Evolutionary conservation across 2,113 vertebrate species (phyloP).

Genomic region (Notothenia coriiceps): DNA sequence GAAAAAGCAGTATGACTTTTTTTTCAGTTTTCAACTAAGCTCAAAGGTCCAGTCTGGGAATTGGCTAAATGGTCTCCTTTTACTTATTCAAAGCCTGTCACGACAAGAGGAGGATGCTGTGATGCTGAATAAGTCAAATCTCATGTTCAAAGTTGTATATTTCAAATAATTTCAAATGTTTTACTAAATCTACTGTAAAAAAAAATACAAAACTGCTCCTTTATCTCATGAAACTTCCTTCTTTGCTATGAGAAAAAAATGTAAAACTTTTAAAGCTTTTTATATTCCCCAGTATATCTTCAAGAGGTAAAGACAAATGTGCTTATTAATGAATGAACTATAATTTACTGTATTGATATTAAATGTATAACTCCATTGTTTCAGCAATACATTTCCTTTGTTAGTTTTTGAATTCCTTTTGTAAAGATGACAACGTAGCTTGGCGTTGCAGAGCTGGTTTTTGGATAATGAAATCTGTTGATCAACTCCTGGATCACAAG

Average conservation of each 20-base stretch:
- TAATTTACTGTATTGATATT: no score
- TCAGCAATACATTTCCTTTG: neutral
- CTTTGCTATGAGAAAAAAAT: no score
- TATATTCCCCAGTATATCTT: no score
- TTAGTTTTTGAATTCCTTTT: neutral
- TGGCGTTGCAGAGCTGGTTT: neutral
- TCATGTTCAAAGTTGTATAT: neutral
- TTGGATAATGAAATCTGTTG: conserved; percentile 22
- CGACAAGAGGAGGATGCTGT: neutral
- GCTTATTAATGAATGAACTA: no score
- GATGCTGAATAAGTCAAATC: neutral
- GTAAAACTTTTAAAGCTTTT: no score
- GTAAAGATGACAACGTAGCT: neutral
- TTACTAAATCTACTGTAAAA: neutral
- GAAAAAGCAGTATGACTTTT: conserved; percentile 46
- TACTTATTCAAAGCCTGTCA: conserved; percentile 32
- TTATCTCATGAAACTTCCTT: neutral
- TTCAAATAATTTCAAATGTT: neutral
- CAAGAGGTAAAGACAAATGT: no score
- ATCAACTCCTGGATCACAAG: conserved; percentile 38
- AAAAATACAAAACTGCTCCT: no score
- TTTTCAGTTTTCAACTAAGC: conserved; percentile 62
- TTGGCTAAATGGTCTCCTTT: conserved; percentile 16
- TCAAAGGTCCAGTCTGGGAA: conserved; percentile 18
- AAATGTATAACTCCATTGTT: no score